Percentiles rank a stretch among this genome's conserved stretches.
Evolutionary conservation across 2,113 vertebrate genomes (phyloP).

Genomic region (Canis aureus): DNA sequence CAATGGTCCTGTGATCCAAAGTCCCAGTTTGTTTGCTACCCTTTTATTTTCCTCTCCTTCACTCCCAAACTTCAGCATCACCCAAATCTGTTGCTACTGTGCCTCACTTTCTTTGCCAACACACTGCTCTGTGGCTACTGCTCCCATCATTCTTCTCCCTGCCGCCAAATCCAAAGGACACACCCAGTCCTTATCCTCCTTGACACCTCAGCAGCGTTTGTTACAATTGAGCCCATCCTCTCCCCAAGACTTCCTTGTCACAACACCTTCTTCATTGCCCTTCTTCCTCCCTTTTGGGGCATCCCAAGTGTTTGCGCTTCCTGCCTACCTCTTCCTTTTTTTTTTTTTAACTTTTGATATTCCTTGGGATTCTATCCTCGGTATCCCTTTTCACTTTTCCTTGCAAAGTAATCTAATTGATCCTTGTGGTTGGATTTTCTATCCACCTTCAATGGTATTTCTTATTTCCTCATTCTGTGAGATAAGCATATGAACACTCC

Average conservation of each 20-base stretch:
- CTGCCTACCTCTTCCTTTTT: background rate
- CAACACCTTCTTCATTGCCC: background rate
- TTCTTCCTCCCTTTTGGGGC: background rate
- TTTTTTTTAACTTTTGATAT: background rate
- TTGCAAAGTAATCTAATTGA: background rate
- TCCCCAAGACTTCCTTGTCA: rapidly evolving
- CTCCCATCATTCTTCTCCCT: background rate
- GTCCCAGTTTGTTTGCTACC: background rate
- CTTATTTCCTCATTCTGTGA: background rate
- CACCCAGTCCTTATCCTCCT: background rate
- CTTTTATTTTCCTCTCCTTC: background rate
- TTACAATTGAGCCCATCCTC: background rate
- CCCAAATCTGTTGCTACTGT: background rate
- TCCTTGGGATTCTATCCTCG: background rate
- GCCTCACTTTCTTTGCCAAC: background rate
- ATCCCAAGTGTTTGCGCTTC: background rate
- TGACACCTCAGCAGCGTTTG: background rate
- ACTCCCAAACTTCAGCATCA: background rate
- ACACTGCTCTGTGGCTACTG: background rate
- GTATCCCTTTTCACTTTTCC: background rate
- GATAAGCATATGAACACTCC: background rate
- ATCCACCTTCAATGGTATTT: background rate
- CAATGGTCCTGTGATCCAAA: background rate
- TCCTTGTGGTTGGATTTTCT: background rate
- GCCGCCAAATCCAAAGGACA: background rate